Evolutionary conservation across 2,113 vertebrate genomes (phyloP).

Genomic region (Noctilio leporinus): DNA sequence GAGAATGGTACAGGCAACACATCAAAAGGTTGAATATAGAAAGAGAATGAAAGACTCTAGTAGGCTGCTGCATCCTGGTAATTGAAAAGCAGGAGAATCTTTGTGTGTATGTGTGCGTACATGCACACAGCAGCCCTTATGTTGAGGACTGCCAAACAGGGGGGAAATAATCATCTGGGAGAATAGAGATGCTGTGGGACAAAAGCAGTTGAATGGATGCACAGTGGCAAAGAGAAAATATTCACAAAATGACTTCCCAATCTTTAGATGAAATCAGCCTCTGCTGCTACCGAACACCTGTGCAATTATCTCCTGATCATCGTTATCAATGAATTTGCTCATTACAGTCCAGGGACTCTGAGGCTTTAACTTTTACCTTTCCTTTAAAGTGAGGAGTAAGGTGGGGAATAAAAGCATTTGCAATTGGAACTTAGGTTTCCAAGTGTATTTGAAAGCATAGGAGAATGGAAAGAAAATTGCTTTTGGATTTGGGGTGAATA

Average conservation of each 20-base stretch:
- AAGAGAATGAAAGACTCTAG: slow-evolving; percentile 57
- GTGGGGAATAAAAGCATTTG: background rate
- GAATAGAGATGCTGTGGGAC: background rate
- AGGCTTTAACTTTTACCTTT: background rate
- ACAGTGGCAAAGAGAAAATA: background rate
- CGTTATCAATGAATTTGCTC: slow-evolving; percentile 16
- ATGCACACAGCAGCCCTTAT: background rate
- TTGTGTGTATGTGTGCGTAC: background rate
- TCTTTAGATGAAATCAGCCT: slow-evolving; percentile 5
- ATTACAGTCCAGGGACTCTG: background rate
- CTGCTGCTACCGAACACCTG: background rate
- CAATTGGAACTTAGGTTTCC: background rate
- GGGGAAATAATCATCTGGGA: background rate
- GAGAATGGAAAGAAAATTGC: background rate
- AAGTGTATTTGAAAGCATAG: background rate
- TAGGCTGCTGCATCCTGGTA: slow-evolving; percentile 19
- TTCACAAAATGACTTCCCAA: background rate
- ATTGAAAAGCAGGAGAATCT: slow-evolving; percentile 55
- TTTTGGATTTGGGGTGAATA: background rate
- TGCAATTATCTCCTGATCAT: background rate
- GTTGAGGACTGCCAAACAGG: slow-evolving; percentile 7
- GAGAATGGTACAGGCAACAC: slow-evolving; percentile 35
- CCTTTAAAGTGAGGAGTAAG: background rate
- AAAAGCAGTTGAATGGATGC: background rate
- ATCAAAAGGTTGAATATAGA: slow-evolving; percentile 60